Base-by-base conservation (phyloP, 1,140 invertebrate species). In the Pteromalus puparum region DNA sequence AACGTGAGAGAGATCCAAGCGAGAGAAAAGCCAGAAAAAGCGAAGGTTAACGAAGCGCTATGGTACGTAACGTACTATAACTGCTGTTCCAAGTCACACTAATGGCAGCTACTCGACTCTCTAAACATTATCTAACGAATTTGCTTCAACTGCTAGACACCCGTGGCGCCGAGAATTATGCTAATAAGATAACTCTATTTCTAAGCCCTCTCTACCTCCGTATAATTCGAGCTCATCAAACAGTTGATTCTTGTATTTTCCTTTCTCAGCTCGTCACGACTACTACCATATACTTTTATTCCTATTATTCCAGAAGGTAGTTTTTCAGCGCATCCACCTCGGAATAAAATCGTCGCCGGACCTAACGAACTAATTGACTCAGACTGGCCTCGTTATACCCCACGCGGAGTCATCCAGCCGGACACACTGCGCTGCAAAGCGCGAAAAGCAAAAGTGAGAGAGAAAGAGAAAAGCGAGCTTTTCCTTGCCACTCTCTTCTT, bases 321-420 rank as follows among this genome's bases (percentile, higher is more conserved):
- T 30, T 77, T 77, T 61, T 34, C 72, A 38, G 24, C 67, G 34
- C 13, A 10, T 68, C 72, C 79, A 9, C 7, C 38, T 42, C 46
- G 77, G 76, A 83, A 86, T 86, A 80, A 87, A 86, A 86, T 84
- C 34, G 74, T 76, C 38, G 26, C 38, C 38, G 38, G 38, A 42
- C 9, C 81, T 87, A 86, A 87, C 86, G 78, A 87, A 86, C 86
- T 86, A 87, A 87, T 87, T 87, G 85, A 86, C 68, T 82, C 28
- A 21, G 28, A 46, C 61, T 46, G 28, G 46, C 53, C 67, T 70
- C 67, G 67, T 70, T 70, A 70, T 30, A 12, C 67, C 26, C 26
- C 24, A 15, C 34, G 15, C 15, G 72, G 72, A 30, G 21, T 30
- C 30, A 2, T 18, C 34, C 21, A 10, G 68, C 28, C 15, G 68